Conservation (phyloP, 2,113 vertebrate genomes). For the Jacana jacana region DNA sequence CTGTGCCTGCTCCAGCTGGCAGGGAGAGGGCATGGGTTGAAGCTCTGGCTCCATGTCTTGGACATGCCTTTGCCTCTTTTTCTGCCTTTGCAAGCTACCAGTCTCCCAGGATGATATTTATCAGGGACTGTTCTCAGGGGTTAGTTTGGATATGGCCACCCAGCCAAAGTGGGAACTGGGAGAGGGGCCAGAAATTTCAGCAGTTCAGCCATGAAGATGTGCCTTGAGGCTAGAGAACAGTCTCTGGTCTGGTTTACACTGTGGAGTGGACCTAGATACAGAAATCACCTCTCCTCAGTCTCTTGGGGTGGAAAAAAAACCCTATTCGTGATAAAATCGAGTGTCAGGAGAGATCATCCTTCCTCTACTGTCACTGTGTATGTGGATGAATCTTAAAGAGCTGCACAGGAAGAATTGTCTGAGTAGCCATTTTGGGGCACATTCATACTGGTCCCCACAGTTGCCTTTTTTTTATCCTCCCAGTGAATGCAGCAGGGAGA, state of each 20-base stretch:
- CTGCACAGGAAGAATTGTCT: neutral
- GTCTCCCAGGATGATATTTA: neutral
- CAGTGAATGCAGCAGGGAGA: neutral
- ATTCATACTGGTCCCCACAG: neutral
- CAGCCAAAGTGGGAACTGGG: neutral
- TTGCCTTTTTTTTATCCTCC: neutral
- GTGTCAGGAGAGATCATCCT: neutral
- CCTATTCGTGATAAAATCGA: neutral
- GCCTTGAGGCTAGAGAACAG: neutral
- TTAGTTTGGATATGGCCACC: neutral
- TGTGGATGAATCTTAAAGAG: neutral
- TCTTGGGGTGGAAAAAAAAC: neutral
- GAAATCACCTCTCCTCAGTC: neutral
- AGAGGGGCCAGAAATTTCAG: neutral
- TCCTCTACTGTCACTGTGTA: neutral
- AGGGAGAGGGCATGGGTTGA: accelerated
- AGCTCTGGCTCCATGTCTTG: neutral
- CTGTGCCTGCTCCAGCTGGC: neutral
- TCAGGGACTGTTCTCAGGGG: neutral
- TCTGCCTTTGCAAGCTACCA: neutral
- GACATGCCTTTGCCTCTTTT: neutral
- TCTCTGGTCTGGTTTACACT: neutral
- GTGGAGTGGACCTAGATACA: neutral
- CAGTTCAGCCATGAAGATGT: neutral
- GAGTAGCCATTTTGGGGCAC: neutral